Conservation (phyloP, 2,888 invertebrate species). For the Biston stratarius region DNA sequence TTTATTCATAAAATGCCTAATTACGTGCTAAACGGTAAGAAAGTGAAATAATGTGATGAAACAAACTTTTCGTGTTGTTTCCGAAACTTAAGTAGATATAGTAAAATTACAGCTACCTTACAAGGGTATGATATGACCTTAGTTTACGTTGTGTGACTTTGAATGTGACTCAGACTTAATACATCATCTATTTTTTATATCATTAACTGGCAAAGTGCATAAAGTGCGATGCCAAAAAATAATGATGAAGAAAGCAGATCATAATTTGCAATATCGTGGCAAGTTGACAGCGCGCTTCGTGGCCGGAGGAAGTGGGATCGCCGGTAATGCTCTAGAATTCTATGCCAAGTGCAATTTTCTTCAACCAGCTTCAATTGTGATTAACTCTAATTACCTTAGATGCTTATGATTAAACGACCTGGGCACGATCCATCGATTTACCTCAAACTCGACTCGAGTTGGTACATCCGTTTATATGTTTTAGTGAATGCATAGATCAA, state of each 20-base stretch:
- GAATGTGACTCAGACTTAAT: too few species aligned
- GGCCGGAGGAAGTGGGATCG: slow-evolving; percentile 57
- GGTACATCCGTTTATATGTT: slow-evolving; percentile 69
- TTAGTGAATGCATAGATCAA: neutral
- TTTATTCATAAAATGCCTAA: too few species aligned
- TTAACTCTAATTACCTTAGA: slow-evolving; percentile 84
- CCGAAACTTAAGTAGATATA: too few species aligned
- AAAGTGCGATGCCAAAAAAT: too few species aligned
- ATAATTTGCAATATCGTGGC: slow-evolving; percentile 50
- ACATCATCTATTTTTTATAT: too few species aligned
- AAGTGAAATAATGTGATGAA: too few species aligned
- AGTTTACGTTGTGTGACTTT: too few species aligned
- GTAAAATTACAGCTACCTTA: too few species aligned
- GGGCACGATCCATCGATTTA: slow-evolving; percentile 83
- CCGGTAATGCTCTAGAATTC: slow-evolving; percentile 69
- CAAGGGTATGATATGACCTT: too few species aligned
- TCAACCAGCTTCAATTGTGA: slow-evolving; percentile 79
- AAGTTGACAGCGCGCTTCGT: slow-evolving; percentile 50
- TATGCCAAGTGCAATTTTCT: slow-evolving; percentile 78
- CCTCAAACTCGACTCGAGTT: slow-evolving; percentile 75
- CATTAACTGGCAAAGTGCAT: too few species aligned
- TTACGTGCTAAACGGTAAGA: too few species aligned
- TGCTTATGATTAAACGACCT: slow-evolving; percentile 83
- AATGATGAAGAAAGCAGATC: slow-evolving; percentile 41
- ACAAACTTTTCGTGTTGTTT: too few species aligned